A percentile compares a stretch with the other conserved stretches of the same genome.
phyloP scores from a whole-genome alignment of 37 sponge, comb jelly and placozoan species.

The Amphimedon queenslandica region DNA sequence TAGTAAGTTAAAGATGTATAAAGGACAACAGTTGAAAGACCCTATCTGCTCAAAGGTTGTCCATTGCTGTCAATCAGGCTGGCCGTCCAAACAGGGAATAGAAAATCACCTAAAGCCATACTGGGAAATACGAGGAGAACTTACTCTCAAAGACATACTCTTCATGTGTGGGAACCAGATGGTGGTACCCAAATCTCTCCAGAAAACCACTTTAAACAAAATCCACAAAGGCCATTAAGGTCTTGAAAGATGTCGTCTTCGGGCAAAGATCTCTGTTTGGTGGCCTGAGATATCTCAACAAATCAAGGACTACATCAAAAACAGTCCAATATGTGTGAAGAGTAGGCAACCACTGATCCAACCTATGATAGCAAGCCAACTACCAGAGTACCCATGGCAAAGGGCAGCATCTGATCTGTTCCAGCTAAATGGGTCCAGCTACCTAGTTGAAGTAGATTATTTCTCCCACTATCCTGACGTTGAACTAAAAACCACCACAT shows the following conservation, averaged over 20 bases:
- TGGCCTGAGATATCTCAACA: constrained; percentile 32
- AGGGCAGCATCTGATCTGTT: constrained; percentile 40
- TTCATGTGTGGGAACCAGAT: constrained; percentile 24
- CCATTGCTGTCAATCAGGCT: constrained; percentile 16
- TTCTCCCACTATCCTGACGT: constrained; percentile 45
- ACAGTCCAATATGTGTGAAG: constrained; percentile 11
- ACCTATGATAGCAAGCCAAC: constrained; percentile 16
- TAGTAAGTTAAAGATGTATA: constrained; percentile 1
- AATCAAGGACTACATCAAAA: constrained; percentile 3
- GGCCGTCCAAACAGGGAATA: constrained; percentile 22
- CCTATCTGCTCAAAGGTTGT: constrained; percentile 2
- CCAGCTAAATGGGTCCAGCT: constrained; percentile 11
- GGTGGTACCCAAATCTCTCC: constrained; percentile 18
- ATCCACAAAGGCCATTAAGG: constrained; percentile 44
- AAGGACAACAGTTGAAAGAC: constrained; percentile 20
- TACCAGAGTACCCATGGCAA: constrained; percentile 55
- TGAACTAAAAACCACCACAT: constrained; percentile 18
- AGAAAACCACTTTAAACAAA: constrained; percentile 18
- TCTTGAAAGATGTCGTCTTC: not conserved
- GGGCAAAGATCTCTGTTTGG: constrained; percentile 34
- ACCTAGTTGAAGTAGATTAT: constrained; percentile 26
- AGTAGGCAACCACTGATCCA: not conserved
- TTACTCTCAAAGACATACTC: constrained; percentile 5
- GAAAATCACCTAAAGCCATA: constrained; percentile 1
- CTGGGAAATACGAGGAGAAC: constrained; percentile 25